Percentiles rank a stretch among this genome's conserved stretches.
Conservation (phyloP, 2,797 vertebrate genomes). For the Jordanella pulchra region DNA sequence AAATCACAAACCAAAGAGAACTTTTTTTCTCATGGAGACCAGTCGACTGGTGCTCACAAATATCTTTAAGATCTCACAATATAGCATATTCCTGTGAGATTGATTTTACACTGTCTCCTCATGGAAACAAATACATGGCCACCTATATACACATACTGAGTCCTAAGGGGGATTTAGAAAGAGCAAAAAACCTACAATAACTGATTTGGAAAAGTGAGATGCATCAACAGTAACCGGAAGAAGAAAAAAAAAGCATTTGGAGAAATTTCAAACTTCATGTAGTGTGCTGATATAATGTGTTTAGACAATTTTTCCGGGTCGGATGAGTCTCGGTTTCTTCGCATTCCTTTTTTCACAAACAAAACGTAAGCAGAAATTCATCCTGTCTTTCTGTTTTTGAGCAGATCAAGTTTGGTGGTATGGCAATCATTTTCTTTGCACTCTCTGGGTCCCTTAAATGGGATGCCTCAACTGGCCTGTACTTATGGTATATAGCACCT, state of each 20-base stretch:
- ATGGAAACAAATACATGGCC: no score
- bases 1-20: no score
- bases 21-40: no score
- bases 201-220: background rate
- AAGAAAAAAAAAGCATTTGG: background rate
- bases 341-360: background rate
- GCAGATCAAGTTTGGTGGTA: background rate
- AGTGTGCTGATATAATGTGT: no score
- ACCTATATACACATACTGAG: background rate
- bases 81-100: no score
- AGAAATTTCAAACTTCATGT: background rate
- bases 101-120: no score
- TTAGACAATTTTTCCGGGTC: background rate
- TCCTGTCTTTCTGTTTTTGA: background rate
- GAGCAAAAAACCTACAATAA: background rate
- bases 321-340: background rate
- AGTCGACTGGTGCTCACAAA: no score
- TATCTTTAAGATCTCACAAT: no score
- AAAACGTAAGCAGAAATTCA: background rate
- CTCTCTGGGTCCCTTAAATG: background rate
- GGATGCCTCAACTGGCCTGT: background rate
- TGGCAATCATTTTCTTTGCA: background rate
- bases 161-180: background rate
- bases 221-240: background rate
- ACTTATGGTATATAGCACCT: no score